Percentiles rank a stretch among this genome's conserved stretches.
These are phyloP conservation scores for Arctopsyche grandis DNA, from an alignment of 1,140 invertebrate genomes.

Conservation along the genomic window DNA sequence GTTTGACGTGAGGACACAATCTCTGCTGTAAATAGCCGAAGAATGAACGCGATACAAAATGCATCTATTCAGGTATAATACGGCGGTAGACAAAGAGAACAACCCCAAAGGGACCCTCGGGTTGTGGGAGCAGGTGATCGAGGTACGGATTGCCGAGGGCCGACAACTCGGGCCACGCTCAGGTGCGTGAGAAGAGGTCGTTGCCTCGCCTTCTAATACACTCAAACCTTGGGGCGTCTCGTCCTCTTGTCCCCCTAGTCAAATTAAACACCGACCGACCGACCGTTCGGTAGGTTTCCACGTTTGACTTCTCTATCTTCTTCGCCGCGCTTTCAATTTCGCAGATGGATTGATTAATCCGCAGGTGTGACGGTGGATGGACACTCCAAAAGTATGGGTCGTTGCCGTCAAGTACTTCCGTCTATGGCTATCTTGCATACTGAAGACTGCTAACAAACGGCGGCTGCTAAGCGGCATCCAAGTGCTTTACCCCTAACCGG, in stretches of 20 bases:
- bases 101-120: background rate
- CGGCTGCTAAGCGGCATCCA: conserved; percentile 4
- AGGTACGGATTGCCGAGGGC: background rate
- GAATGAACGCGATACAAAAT: background rate
- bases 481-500: conserved; percentile 36
- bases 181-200: conserved; percentile 27
- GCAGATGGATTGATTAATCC: too few species aligned
- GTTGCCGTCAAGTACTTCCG: conserved; percentile 26
- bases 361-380: too few species aligned
- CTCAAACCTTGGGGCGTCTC: conserved; percentile 14
- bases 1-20: too few species aligned
- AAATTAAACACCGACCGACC: too few species aligned
- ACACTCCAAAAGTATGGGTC: background rate
- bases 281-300: too few species aligned
- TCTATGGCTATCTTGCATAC: conserved; percentile 3
- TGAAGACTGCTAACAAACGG: background rate
- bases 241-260: too few species aligned
- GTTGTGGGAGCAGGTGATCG: conserved; percentile 7
- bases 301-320: too few species aligned
- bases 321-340: too few species aligned
- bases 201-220: conserved; percentile 10
- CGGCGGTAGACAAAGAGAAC: conserved; percentile 13
- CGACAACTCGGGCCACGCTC: conserved; percentile 1
- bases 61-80: background rate
- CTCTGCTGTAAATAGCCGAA: too few species aligned